phyloP scores from a whole-genome alignment of 2,888 invertebrate genomes.

The Nomada fabriciana region DNA sequence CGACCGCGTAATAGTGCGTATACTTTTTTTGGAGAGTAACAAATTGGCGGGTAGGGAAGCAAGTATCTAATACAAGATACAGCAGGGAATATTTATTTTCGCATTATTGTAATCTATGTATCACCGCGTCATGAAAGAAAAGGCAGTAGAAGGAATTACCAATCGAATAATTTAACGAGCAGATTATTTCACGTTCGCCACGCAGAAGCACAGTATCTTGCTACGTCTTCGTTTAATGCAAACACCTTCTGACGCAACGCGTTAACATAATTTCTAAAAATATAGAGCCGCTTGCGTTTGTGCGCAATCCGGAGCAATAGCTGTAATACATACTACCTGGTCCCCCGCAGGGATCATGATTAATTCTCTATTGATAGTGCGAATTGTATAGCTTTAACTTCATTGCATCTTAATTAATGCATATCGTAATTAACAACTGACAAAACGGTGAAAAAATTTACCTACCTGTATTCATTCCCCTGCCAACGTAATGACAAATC shows the following conservation, averaged over 20 bases:
- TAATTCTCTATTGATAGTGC: background rate
- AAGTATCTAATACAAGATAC: too few relatives aligned
- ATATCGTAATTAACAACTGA: background rate
- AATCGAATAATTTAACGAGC: background rate
- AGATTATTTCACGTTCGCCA: background rate
- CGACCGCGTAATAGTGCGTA: conserved; percentile 26
- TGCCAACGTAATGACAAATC: too few relatives aligned
- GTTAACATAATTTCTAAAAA: conserved; percentile 15
- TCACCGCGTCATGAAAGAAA: too few relatives aligned
- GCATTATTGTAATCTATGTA: too few relatives aligned
- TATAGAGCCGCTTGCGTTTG: background rate
- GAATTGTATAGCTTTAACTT: background rate
- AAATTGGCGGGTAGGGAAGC: too few relatives aligned
- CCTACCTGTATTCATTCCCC: background rate
- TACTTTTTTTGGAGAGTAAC: too few relatives aligned
- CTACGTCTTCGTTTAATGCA: background rate
- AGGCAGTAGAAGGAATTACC: too few relatives aligned
- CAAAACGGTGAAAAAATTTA: background rate
- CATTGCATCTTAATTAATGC: too few relatives aligned
- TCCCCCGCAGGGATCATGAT: background rate
- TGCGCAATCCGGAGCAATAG: background rate
- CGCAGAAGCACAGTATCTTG: background rate
- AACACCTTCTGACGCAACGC: background rate
- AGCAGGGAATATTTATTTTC: too few relatives aligned
- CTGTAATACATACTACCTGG: background rate